Evolutionary conservation across 2,888 invertebrate species (phyloP).

Genomic region (Polydrusus pterygomalis): DNA sequence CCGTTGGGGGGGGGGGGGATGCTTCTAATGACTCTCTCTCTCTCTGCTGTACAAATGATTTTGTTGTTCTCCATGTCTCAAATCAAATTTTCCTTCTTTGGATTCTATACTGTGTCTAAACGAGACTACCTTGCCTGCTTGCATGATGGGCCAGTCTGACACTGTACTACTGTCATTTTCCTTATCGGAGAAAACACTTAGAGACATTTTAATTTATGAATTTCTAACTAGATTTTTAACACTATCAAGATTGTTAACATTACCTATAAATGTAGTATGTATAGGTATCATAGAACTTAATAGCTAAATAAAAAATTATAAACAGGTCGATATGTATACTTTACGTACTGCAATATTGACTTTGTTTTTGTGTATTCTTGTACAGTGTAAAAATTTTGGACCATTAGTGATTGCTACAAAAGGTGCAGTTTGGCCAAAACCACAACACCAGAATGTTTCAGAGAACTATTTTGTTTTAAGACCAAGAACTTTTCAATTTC

Average conservation of each 20-base stretch:
- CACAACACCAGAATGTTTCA: conserved; percentile 73
- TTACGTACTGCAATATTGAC: not conserved
- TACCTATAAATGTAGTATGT: not conserved
- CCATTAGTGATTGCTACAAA: conserved; percentile 75
- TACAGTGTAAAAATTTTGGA: conserved; percentile 68
- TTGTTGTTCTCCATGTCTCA: too few species aligned
- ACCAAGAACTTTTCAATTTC: conserved; percentile 73
- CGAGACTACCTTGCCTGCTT: too few species aligned
- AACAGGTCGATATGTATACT: not conserved
- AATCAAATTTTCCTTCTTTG: too few species aligned
- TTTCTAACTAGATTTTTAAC: too few species aligned
- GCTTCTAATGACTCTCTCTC: too few species aligned
- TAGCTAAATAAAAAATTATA: not conserved
- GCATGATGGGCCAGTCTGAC: too few species aligned
- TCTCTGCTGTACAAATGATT: too few species aligned
- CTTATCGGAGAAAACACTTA: too few species aligned
- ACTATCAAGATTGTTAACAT: not conserved
- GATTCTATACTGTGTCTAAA: too few species aligned
- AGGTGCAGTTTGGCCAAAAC: conserved; percentile 83
- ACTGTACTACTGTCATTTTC: too few species aligned
- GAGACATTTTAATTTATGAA: too few species aligned
- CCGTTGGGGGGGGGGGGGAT: too few species aligned
- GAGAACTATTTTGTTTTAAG: conserved; percentile 72
- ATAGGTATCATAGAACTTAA: not conserved
- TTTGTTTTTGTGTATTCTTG: not conserved